Evolutionary conservation across 2,888 invertebrate species (phyloP).

Genomic region (Dicyrtoma fusca): DNA sequence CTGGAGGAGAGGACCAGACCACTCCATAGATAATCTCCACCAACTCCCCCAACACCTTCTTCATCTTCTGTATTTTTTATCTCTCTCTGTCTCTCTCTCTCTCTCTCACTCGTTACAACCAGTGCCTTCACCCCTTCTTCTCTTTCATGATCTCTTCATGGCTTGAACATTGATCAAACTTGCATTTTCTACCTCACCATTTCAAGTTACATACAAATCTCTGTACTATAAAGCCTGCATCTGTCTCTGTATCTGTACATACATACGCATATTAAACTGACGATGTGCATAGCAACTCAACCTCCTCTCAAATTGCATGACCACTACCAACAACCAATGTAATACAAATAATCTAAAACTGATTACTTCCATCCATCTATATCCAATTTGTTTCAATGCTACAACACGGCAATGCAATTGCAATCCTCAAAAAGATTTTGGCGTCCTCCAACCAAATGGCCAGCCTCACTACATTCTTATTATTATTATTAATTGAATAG

Average conservation of each 20-base stretch:
- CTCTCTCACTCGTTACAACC: not conserved
- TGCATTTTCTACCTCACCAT: constrained; percentile 26
- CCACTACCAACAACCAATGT: constrained; percentile 1
- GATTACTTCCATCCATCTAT: not conserved
- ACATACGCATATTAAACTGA: too few species aligned
- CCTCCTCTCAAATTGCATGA: not conserved
- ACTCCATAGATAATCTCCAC: constrained; percentile 32
- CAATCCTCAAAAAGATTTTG: too few species aligned
- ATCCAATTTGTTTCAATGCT: constrained; percentile 20
- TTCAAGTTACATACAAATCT: not conserved
- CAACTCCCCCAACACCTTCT: constrained; percentile 40
- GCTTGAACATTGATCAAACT: constrained; percentile 34
- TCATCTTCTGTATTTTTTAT: constrained; percentile 17
- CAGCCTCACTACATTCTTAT: too few species aligned
- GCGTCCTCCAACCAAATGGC: constrained; percentile 13
- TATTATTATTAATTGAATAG: too few species aligned
- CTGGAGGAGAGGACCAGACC: constrained; percentile 12
- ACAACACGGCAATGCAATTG: too few species aligned
- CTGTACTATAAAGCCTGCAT: too few species aligned
- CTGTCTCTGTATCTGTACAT: too few species aligned
- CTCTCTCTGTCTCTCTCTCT: constrained; percentile 16
- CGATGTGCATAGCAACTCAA: too few species aligned
- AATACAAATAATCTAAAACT: not conserved
- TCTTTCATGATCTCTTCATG: constrained; percentile 12
- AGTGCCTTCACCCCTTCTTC: constrained; percentile 41